Base-by-base conservation (phyloP, 2,888 invertebrate genomes). In the Tanytarsus gracilentus region DNA sequence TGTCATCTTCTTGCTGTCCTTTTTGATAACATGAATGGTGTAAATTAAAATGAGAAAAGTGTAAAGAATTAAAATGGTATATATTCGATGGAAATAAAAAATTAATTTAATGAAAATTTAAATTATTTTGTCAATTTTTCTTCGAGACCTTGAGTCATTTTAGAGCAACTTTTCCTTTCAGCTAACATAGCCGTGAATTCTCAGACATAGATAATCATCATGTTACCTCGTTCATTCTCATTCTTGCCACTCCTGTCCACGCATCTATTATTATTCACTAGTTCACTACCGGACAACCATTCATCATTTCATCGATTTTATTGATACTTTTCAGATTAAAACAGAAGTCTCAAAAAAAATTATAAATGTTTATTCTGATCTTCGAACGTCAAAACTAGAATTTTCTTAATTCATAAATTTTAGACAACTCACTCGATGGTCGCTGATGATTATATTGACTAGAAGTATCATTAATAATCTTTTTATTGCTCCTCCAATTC, bases 401-500 rank as follows among this genome's bases (percentile, higher is more conserved):
- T 36, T 36, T 33, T 33, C n/a, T 33, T 14, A 36, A 36, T 36
- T 36, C 36, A 36, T 36, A 36, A 36, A 36, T 33, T 25, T 55
- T 25, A 9, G 21, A 30, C 51, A 51, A 11, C 51, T 51, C 51
- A 30, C 30, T 33, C 53, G 14, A 14, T 36, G n/a, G 14, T 36
- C 16, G 14, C 16, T 36, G 16, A n/a, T 16, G 16, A 29, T 36
- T 36, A 14, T n/a, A 55, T 14, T 39, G 39, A 25, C 55, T 40
- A 55, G n/a, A 18, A 55, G 39, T 55, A 55, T 55, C 39, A 55
- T 55, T 55, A 55, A 55, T 40, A 40, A 55, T 55, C 11, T 33
- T 23, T 55, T 55, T 55, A 55, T 55, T 55, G 55, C 55, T 55
- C n/a, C n/a, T n/a, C n/a, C n/a, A n/a, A n/a, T n/a, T n/a, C 16